phyloP scores from a whole-genome alignment of 2,888 invertebrate genomes.

The Lissocephala sabroskyi region DNA sequence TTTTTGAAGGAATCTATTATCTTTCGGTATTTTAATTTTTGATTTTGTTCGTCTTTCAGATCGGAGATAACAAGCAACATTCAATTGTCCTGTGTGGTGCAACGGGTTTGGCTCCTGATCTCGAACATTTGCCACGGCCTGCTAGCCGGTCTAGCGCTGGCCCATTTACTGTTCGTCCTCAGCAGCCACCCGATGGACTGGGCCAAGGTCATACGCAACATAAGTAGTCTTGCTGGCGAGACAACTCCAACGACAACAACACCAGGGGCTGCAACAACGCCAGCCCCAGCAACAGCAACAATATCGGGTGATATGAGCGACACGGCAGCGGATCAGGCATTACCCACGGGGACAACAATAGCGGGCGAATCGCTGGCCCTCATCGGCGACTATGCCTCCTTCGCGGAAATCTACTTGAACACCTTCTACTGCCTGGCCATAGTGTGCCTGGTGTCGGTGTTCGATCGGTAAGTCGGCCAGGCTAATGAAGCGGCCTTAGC shows the following conservation, averaged over 20 bases:
- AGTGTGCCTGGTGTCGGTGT: constrained; percentile 75
- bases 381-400: constrained; percentile 70
- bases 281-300: constrained; percentile 22
- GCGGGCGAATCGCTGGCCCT: constrained; percentile 36
- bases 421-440: constrained; percentile 75
- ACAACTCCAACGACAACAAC: constrained; percentile 17
- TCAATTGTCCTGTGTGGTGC: constrained; percentile 72
- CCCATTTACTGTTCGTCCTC: constrained; percentile 71
- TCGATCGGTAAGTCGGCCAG: constrained; percentile 74
- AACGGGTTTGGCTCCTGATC: constrained; percentile 75
- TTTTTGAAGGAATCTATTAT: no score
- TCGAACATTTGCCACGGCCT: constrained; percentile 76
- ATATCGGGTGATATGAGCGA: constrained; percentile 39
- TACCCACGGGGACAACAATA: constrained; percentile 12
- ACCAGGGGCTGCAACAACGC: constrained; percentile 13
- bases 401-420: constrained; percentile 71
- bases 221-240: constrained; percentile 65
- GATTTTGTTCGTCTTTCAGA: no score
- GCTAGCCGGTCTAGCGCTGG: constrained; percentile 74
- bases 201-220: constrained; percentile 63
- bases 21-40: no score
- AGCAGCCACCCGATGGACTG: constrained; percentile 71
- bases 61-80: constrained; percentile 68
- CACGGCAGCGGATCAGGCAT: constrained; percentile 27
- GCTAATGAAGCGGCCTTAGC: constrained; percentile 19